These are phyloP conservation scores for Oncorhynchus gorbuscha DNA, from an alignment of 2,113 vertebrate genomes.

Conservation along the genomic window DNA sequence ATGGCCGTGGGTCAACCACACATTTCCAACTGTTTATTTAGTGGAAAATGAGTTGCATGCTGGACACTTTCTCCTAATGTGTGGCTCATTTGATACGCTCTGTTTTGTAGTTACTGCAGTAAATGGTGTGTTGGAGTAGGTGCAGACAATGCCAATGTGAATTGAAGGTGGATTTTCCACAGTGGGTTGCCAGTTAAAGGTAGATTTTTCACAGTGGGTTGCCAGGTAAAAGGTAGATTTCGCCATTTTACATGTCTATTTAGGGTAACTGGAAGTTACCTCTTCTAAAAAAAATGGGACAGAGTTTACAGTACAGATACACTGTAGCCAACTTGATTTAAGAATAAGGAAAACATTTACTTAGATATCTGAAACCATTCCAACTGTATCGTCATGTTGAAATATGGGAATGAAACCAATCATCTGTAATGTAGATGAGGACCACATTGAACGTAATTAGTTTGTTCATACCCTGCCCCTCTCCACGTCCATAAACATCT, in stretches of 20 bases:
- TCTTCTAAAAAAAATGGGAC: not conserved
- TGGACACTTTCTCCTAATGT: slow-evolving; percentile 51
- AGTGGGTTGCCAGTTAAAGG: not conserved
- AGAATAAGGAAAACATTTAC: not conserved
- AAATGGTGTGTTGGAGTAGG: slow-evolving; percentile 61
- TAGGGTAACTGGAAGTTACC: slow-evolving; percentile 25
- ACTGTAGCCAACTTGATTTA: not conserved
- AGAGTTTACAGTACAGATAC: not conserved
- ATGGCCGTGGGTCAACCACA: slow-evolving; percentile 29
- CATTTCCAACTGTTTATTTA: slow-evolving; percentile 39
- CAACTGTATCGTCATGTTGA: slow-evolving; percentile 3
- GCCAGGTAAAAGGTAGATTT: slow-evolving; percentile 12
- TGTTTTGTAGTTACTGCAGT: slow-evolving; percentile 62
- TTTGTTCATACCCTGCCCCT: slow-evolving; percentile 32
- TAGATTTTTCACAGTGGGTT: too few species aligned
- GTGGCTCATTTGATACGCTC: slow-evolving; percentile 62
- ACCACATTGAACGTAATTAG: slow-evolving; percentile 55
- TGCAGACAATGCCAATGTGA: slow-evolving; percentile 44
- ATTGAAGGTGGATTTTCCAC: not conserved
- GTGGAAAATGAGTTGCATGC: slow-evolving; percentile 42
- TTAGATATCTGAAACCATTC: slow-evolving; percentile 14
- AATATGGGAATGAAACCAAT: slow-evolving; percentile 34
- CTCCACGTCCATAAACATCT: slow-evolving; percentile 29
- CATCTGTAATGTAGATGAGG: slow-evolving; percentile 42
- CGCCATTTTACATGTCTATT: slow-evolving; percentile 41